Base-by-base conservation (phyloP, 2,113 vertebrate genomes). In the Kryptolebias marmoratus region DNA sequence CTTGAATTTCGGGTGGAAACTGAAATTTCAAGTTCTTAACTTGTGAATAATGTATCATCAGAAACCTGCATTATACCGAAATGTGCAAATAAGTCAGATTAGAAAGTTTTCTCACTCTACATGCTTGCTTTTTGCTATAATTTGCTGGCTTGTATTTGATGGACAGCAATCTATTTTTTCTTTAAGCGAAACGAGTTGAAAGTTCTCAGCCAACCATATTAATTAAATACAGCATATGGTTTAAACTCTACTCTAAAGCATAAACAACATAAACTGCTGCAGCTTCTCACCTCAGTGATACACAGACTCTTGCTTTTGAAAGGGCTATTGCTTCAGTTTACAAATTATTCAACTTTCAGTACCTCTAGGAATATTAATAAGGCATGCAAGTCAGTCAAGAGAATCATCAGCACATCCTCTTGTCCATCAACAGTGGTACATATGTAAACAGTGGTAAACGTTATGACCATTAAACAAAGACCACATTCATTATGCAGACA, bases 401-500 rank as follows among this genome's bases (percentile, higher is more conserved):
- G 74, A 84, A 89, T 89, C 88, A 86, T 74, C 78, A 75, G 71
- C 75, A 39, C 79, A 80, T 84, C 72, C 58, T n/a, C 74, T 75
- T 90, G 89, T 87, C 85, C 73, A 87, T 91, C 83, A 90, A 81
- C 88, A 84, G 49, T 50, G 44, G 66, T 84, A 92, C 88, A 81
- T 76, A 81, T 91, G 90, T 90, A 87, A 87, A 71, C 73, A 57
- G 70, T 54, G 49, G 81, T 84, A 85, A 91, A 88, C 77, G 79
- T 76, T 82, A 65, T 79, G 79, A 88, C 88, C 48, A 61, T 86
- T 86, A 76, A 89, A 88, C 80, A 82, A 87, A 90, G 84, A 78
- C 16, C 47, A n/a, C 84, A 88, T 91, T 93, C 82, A 93, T 90
- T 92, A 91, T 93, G 88, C 85, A 90, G 62, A 84, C 32, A 55